Conservation (phyloP, 2,113 vertebrate genomes). For the Hippoglossus stenolepis region DNA sequence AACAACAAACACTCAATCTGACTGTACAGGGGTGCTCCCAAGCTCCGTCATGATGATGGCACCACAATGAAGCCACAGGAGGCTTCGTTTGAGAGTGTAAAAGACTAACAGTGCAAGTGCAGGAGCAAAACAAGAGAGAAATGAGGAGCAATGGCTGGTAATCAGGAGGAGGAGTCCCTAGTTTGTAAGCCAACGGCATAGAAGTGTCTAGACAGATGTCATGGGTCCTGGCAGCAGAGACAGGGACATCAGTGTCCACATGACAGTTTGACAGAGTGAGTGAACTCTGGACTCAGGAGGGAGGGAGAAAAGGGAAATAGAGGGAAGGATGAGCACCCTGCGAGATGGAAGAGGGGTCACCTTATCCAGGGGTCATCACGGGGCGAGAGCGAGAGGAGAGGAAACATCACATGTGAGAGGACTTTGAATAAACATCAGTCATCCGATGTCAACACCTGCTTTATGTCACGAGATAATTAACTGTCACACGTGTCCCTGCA, state of each 20-base stretch:
- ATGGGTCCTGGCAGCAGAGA: constrained; percentile 49
- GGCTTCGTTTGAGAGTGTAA: neutral
- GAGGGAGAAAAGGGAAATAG: constrained; percentile 11
- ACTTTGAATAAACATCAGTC: constrained; percentile 53
- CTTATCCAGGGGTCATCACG: constrained; percentile 39
- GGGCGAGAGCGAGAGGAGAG: constrained; percentile 20
- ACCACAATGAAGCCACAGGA: neutral
- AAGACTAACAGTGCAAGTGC: neutral
- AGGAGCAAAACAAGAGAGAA: neutral
- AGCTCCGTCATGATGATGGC: neutral
- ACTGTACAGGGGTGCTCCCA: neutral
- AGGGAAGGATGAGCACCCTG: constrained; percentile 5
- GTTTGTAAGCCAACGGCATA: constrained; percentile 40
- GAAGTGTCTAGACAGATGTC: constrained; percentile 55
- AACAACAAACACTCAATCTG: neutral
- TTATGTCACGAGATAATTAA: constrained; percentile 65
- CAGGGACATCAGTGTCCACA: constrained; percentile 46
- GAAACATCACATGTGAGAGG: constrained; percentile 1
- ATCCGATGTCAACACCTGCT: constrained; percentile 51
- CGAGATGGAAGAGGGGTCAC: constrained; percentile 34
- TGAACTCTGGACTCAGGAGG: constrained; percentile 2
- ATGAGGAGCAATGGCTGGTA: constrained; percentile 7
- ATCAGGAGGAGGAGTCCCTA: constrained; percentile 16
- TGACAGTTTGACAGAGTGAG: constrained; percentile 48
- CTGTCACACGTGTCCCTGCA: constrained; percentile 49